phyloP scores from a whole-genome alignment of 1,140 invertebrate species.

The Drosophila biarmipes region DNA sequence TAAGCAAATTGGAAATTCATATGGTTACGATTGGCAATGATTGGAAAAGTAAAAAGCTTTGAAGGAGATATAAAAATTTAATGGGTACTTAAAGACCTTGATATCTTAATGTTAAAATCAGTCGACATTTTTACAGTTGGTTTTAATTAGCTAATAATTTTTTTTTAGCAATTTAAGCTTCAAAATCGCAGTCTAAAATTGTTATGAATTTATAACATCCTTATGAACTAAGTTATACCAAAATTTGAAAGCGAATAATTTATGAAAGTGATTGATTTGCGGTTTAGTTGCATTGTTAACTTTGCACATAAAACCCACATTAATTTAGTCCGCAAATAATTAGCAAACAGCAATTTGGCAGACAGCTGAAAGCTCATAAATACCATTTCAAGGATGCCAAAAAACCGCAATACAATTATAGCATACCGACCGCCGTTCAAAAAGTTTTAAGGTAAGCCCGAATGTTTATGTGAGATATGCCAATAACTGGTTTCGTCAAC shows the following conservation, averaged over 20 bases:
- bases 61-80: background rate
- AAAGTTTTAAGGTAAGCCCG: conserved; percentile 35
- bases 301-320: background rate
- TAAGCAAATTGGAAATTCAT: conserved; percentile 20
- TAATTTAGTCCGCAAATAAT: background rate
- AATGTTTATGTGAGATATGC: conserved; percentile 63
- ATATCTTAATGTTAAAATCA: background rate
- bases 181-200: too few relatives aligned
- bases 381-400: conserved; percentile 49
- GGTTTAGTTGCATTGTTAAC: conserved; percentile 3
- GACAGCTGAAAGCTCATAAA: background rate
- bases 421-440: conserved; percentile 12
- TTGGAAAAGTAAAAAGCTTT: conserved; percentile 2
- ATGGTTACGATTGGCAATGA: conserved; percentile 11
- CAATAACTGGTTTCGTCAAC: conserved; percentile 60
- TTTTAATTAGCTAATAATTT: too few relatives aligned
- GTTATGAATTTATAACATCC: too few relatives aligned
- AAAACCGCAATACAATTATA: conserved; percentile 56
- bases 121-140: background rate
- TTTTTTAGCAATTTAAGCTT: too few relatives aligned
- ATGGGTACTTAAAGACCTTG: background rate
- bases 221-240: too few relatives aligned
- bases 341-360: background rate
- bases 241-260: background rate
- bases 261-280: conserved; percentile 3